These are phyloP conservation scores for Pemphredon lugubris DNA, from an alignment of 2,888 invertebrate genomes.

Conservation along the genomic window DNA sequence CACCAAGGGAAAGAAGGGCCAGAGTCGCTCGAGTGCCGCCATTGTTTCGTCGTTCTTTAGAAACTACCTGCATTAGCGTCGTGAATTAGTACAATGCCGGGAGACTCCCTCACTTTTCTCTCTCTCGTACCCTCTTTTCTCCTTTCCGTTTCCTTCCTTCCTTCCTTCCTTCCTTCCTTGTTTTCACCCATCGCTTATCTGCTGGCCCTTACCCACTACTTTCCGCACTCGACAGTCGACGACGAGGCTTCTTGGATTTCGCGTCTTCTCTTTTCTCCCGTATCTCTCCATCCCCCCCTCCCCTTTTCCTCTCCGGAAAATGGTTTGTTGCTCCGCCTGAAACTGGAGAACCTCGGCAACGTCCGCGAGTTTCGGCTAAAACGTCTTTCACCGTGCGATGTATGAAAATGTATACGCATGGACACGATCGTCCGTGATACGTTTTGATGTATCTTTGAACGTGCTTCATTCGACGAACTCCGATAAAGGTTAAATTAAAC, in stretches of 20 bases:
- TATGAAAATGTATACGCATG: no score
- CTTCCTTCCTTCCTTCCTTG: constrained; percentile 7
- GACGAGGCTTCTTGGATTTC: no score
- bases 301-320: not conserved
- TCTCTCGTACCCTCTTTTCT: constrained; percentile 4
- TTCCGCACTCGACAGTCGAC: no score
- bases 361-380: no score
- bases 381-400: no score
- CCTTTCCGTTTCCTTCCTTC: constrained; percentile 20
- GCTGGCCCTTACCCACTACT: not conserved
- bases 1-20: constrained; percentile 32
- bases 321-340: no score
- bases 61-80: constrained; percentile 68
- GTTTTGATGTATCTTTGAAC: no score
- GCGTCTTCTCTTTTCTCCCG: no score
- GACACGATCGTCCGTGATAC: no score
- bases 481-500: no score
- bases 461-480: no score
- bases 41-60: constrained; percentile 72
- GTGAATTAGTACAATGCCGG: constrained; percentile 67
- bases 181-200: not conserved
- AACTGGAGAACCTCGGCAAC: no score
- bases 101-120: constrained; percentile 6
- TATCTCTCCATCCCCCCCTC: not conserved
- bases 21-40: constrained; percentile 37